A percentile compares a stretch with the other conserved stretches of the same genome.
phyloP scores from a whole-genome alignment of 1,140 invertebrate species.

The Ceratina calcarata region DNA sequence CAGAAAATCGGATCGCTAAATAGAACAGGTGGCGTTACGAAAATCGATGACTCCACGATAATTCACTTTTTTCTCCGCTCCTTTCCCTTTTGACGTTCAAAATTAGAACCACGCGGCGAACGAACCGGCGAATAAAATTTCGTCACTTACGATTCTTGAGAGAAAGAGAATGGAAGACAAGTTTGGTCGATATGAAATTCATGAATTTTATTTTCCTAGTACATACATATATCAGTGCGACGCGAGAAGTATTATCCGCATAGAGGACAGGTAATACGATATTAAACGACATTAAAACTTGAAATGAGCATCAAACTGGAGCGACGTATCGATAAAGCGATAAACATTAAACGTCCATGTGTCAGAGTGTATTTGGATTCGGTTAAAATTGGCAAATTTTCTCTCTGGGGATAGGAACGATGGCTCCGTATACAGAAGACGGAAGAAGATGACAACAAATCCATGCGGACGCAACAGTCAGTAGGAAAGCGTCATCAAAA shows the following conservation, averaged over 20 bases:
- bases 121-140: conserved; percentile 7
- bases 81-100: not conserved
- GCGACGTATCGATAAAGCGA: not conserved
- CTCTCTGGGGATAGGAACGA: not conserved
- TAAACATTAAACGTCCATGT: not conserved
- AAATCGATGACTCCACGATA: conserved; percentile 21
- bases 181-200: not conserved
- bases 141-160: not conserved
- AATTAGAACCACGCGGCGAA: conserved; percentile 1
- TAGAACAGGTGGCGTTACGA: not conserved
- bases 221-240: not conserved
- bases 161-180: too few relatives aligned
- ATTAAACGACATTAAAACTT: not conserved
- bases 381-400: conserved; percentile 12
- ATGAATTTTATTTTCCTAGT: not conserved
- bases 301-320: not conserved
- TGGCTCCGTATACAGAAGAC: not conserved
- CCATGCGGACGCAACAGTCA: not conserved
- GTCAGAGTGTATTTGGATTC: not conserved
- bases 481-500: not conserved
- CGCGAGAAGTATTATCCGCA: not conserved
- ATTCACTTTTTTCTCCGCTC: not conserved
- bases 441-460: conserved; percentile 14
- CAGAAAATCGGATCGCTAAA: conserved; percentile 17
- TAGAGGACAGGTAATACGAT: not conserved